Conservation (phyloP, 2,113 vertebrate species). For the Tyrannus savana region DNA sequence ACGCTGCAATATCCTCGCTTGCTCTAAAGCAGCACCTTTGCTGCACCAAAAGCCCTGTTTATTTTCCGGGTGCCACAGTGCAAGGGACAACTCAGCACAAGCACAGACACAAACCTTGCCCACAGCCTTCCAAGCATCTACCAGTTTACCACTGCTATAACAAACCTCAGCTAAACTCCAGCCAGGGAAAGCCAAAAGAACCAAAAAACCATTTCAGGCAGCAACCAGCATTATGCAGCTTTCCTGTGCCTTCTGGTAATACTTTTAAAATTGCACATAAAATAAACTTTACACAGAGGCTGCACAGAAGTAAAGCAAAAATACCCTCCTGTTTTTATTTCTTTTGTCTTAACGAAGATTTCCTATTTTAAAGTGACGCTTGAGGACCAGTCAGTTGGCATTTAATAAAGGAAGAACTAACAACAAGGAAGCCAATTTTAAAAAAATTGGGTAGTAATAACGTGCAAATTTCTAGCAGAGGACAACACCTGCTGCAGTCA, state of each 20-base stretch:
- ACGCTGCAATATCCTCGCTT: background rate
- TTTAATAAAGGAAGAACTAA: background rate
- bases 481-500: constrained; percentile 58
- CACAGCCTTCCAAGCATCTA: background rate
- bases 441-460: background rate
- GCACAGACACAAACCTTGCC: background rate
- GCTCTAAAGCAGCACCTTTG: background rate
- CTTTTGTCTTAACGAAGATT: background rate
- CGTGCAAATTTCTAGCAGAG: background rate
- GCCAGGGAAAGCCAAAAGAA: background rate
- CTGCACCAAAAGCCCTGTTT: background rate
- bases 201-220: background rate
- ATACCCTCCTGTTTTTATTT: background rate
- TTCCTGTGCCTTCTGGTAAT: background rate
- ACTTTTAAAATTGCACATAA: background rate
- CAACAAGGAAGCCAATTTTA: background rate
- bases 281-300: background rate
- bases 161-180: background rate
- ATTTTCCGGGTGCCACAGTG: background rate
- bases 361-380: background rate
- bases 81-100: background rate
- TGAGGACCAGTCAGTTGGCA: background rate
- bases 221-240: background rate
- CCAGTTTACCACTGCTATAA: background rate
- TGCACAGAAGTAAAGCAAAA: background rate